Evolutionary conservation across 2,113 vertebrate species (phyloP).

Genomic region (Notarius quadriscutis): DNA sequence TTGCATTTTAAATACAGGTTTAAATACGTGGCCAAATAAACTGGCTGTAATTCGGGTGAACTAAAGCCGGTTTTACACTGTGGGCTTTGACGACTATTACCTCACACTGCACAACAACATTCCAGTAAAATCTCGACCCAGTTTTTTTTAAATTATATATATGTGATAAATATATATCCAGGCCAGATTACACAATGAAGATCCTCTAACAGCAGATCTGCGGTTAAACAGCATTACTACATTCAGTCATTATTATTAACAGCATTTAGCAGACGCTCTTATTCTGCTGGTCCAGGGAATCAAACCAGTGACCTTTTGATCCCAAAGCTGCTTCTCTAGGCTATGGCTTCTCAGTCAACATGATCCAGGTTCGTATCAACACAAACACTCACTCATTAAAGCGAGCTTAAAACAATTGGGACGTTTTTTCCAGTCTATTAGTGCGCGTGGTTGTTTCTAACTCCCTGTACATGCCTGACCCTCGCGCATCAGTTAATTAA

Average conservation of each 20-base stretch:
- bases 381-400: neutral
- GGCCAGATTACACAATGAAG: neutral
- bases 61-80: neutral
- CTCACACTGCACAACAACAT: neutral
- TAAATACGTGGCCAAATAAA: constrained; percentile 50
- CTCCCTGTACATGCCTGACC: neutral
- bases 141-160: neutral
- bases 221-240: neutral
- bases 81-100: too few species aligned
- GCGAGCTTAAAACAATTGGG: neutral
- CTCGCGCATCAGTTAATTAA: neutral
- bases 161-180: neutral
- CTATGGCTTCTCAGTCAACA: too few species aligned
- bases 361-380: neutral
- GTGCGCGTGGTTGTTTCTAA: too few species aligned
- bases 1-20: constrained; percentile 49
- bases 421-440: neutral
- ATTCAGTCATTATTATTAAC: neutral
- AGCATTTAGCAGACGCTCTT: too few species aligned
- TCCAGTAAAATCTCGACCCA: neutral
- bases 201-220: neutral
- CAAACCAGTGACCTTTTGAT: too few species aligned
- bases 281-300: too few species aligned
- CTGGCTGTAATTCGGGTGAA: constrained; percentile 52
- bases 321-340: too few species aligned